Base-by-base conservation (phyloP, 2,888 invertebrate species). In the Lepidocyrtoides sp. region DNA sequence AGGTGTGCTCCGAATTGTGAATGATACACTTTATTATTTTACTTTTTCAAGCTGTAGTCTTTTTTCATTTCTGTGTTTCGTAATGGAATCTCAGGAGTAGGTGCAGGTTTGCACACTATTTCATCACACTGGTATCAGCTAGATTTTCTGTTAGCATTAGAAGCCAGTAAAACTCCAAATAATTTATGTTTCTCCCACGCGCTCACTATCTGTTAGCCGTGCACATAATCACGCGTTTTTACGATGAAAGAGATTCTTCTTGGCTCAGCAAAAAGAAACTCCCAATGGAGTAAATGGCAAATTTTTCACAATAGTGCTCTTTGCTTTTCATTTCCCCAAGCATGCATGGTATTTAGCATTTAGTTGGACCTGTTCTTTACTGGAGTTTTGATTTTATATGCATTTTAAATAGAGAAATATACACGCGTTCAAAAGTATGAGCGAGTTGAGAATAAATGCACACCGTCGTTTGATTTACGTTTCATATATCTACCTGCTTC, bases 121-220 rank as follows among this genome's bases (percentile, higher is more conserved):
- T 48, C 44, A 48, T 12, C 54, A 60, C 23, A 3, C 10, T 72
- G 32, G 41, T 41, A 51, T 2, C 44, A 36, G 32, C 32, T 82
- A 82, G 57, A 8, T 17, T 23, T 48, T 44, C 48, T 48, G 41
- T 41, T 57, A 17, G 41, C 77, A 77, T 44, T 88, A 66, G 48
- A 48, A 79, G 36, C 66, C 60, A 77, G 60, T 63, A 88, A 87
- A 79, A 79, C 54, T 41, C 72, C 85, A 79, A 90, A 79, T 85
- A 90, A 85, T 90, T 90, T 90, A 90, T 90, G 90, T 90, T 89
- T 69, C 44, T 66, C 79, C n/a, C n/a, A n/a, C n/a, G n/a, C n/a
- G 79, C 77, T 77, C 84, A 44, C 75, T 32, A 66, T 44, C 72
- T 10, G 48, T 17, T n/a, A 48, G 23, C 7, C 23, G 26, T 77